phyloP scores from a whole-genome alignment of 2,113 vertebrate species.

The Jacana jacana region DNA sequence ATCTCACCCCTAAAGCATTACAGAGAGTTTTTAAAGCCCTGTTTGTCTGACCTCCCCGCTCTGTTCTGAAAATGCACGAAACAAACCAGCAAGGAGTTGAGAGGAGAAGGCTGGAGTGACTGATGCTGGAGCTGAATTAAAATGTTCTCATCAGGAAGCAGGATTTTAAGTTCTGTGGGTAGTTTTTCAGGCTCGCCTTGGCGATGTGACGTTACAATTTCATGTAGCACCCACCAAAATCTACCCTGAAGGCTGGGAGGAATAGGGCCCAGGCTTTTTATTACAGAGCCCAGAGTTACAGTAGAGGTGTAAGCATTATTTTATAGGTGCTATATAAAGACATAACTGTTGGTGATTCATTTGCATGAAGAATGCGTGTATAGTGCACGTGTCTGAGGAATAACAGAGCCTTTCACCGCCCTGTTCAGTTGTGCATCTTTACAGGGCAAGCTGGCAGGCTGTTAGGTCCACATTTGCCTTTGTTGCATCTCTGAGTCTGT shows the following conservation, averaged over 20 bases:
- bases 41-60: neutral
- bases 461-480: neutral
- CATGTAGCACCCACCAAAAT: neutral
- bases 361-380: neutral
- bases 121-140: neutral
- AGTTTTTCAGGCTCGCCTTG: neutral
- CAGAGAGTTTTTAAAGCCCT: neutral
- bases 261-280: neutral
- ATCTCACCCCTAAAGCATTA: neutral
- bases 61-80: neutral
- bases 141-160: neutral
- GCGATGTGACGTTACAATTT: neutral
- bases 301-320: neutral
- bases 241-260: neutral
- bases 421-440: neutral
- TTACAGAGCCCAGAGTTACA: neutral
- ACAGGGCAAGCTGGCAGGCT: neutral
- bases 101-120: neutral
- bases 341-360: neutral
- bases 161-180: neutral
- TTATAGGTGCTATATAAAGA: neutral
- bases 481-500: neutral
- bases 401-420: neutral
- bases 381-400: neutral
- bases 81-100: neutral